phyloP scores from a whole-genome alignment of 92 coral and sea anemone species.

The Zoanthus sociatus region DNA sequence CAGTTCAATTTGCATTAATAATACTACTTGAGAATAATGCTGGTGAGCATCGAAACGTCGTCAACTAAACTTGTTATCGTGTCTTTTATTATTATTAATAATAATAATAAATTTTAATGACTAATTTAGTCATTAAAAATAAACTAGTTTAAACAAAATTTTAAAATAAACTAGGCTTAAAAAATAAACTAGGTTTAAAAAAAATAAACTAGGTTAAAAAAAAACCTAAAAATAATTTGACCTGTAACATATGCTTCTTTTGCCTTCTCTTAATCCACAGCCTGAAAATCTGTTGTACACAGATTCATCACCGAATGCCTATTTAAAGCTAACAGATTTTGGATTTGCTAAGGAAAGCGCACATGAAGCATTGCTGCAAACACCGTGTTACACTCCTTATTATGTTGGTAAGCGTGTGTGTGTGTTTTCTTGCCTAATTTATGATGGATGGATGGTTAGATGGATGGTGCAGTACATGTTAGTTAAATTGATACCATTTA shows the following conservation, averaged over 20 bases:
- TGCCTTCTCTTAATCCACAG: constrained; percentile 46
- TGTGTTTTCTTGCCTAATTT: not conserved
- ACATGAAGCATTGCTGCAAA: constrained; percentile 76
- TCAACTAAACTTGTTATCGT: too few relatives aligned
- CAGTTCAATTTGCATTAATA: too few relatives aligned
- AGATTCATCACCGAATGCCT: constrained; percentile 70
- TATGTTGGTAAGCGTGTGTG: constrained; percentile 89
- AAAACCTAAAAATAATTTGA: too few relatives aligned
- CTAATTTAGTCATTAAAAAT: not conserved
- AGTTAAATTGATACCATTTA: too few relatives aligned
- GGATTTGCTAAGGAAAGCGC: constrained; percentile 97
- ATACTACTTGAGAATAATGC: too few relatives aligned
- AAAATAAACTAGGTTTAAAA: too few relatives aligned
- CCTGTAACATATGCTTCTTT: not conserved
- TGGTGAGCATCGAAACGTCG: too few relatives aligned
- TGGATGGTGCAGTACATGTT: too few relatives aligned
- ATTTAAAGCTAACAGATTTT: constrained; percentile 94
- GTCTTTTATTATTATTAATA: too few relatives aligned
- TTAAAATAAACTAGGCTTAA: too few relatives aligned
- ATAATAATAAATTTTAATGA: not conserved
- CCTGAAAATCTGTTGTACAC: constrained; percentile 93
- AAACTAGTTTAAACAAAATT: too few relatives aligned
- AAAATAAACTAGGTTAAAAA: too few relatives aligned
- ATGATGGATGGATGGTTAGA: not conserved
- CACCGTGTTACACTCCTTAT: constrained; percentile 98